A percentile compares a stretch with the other conserved stretches of the same genome.
phyloP scores from a whole-genome alignment of 2,113 vertebrate species.

The Rhea americana region DNA sequence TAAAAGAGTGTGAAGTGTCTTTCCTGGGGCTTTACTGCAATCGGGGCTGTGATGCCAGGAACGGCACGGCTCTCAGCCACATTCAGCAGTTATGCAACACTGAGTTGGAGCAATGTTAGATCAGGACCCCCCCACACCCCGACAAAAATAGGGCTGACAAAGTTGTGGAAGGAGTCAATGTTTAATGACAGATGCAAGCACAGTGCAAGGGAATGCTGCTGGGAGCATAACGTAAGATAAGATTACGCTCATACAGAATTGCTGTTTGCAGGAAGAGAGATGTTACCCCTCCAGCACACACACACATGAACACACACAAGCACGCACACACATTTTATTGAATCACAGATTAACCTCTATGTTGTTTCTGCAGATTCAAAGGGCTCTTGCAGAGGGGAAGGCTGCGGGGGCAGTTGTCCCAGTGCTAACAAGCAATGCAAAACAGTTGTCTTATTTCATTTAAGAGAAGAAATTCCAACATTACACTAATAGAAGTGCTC shows the following conservation, averaged over 20 bases:
- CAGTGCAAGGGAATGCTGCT: not conserved
- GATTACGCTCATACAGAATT: not conserved
- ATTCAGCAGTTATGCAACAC: conserved; percentile 12
- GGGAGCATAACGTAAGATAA: not conserved
- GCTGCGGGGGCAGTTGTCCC: not conserved
- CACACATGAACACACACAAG: no score
- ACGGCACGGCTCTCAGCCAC: not conserved
- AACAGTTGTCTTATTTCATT: conserved; percentile 1
- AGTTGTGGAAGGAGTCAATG: not conserved
- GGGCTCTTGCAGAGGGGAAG: not conserved
- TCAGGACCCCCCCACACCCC: not conserved
- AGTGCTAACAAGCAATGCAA: not conserved
- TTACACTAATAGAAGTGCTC: not conserved
- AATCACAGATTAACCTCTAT: not conserved
- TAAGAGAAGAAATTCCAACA: not conserved
- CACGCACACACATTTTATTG: not conserved
- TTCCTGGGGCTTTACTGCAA: not conserved
- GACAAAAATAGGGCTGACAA: conserved; percentile 41
- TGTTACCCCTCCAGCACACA: not conserved
- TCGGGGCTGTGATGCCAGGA: not conserved
- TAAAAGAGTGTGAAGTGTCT: not conserved
- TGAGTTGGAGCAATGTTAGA: conserved; percentile 20
- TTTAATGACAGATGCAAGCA: not conserved
- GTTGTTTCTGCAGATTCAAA: not conserved
- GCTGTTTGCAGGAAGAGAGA: conserved; percentile 11